Percentiles rank a stretch among this genome's conserved stretches.
These are phyloP conservation scores for Scaptomyza graminum DNA, from an alignment of 1,140 invertebrate genomes.

Conservation along the genomic window DNA sequence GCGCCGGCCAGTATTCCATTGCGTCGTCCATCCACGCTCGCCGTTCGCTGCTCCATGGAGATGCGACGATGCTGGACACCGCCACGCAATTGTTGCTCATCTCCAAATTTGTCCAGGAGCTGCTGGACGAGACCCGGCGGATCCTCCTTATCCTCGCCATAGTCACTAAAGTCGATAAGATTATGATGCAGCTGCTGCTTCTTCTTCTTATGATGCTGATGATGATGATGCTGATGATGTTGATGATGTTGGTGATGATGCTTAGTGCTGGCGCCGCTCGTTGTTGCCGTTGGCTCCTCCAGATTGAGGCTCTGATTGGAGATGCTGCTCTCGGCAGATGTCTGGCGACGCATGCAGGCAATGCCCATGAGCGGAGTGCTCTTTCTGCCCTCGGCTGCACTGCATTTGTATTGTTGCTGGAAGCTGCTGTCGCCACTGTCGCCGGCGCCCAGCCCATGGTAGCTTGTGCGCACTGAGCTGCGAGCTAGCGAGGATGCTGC, in stretches of 20 bases:
- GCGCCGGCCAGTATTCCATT: constrained; percentile 75
- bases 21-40: constrained; percentile 69
- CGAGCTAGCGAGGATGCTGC: constrained; percentile 73
- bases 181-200: constrained; percentile 62
- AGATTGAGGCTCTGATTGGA: constrained; percentile 80
- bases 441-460: constrained; percentile 66
- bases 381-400: constrained; percentile 66
- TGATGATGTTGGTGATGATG: constrained; percentile 26
- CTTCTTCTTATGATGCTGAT: constrained; percentile 63
- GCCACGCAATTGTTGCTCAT: constrained; percentile 41
- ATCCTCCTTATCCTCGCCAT: constrained; percentile 65
- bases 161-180: constrained; percentile 80
- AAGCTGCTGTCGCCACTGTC: constrained; percentile 70
- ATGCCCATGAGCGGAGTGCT: constrained; percentile 68
- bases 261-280: constrained; percentile 55
- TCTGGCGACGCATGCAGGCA: constrained; percentile 77
- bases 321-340: constrained; percentile 82
- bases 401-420: constrained; percentile 81
- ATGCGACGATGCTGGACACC: constrained; percentile 74
- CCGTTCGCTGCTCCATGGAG: constrained; percentile 72
- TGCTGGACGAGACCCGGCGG: constrained; percentile 55
- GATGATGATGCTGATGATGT: constrained; percentile 33
- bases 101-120: constrained; percentile 55
- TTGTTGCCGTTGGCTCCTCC: constrained; percentile 54
- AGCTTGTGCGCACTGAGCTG: constrained; percentile 77